These are phyloP conservation scores for Arnoldichthys spilopterus DNA, from an alignment of 2,797 vertebrate genomes.

Conservation along the genomic window DNA sequence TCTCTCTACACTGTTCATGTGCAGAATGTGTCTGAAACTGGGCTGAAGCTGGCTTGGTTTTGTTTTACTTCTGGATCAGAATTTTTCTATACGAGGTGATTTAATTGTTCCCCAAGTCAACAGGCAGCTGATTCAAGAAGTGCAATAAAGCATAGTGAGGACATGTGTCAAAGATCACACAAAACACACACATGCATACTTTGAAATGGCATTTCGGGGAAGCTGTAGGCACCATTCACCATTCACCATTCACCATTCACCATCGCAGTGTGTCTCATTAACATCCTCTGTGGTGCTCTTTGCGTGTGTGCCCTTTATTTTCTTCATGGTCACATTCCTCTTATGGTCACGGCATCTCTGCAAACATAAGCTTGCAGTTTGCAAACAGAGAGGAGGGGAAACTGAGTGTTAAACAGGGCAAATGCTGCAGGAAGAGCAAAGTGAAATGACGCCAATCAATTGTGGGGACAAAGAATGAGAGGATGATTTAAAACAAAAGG, in stretches of 20 bases:
- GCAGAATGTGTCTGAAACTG: not conserved
- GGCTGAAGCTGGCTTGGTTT: not conserved
- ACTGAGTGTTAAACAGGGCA: slow-evolving; percentile 14
- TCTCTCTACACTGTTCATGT: not conserved
- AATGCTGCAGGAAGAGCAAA: slow-evolving; percentile 14
- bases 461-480: not conserved
- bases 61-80: not conserved
- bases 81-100: not conserved
- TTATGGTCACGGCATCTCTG: not conserved
- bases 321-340: slow-evolving; percentile 30
- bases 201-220: slow-evolving; percentile 14
- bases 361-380: not conserved
- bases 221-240: slow-evolving; percentile 1
- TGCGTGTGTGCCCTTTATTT: slow-evolving; percentile 50
- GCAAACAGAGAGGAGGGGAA: slow-evolving; percentile 20
- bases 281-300: slow-evolving; percentile 7
- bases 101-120: not conserved
- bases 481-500: slow-evolving; percentile 16
- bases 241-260: no score
- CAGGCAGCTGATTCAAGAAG: not conserved
- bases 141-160: not conserved
- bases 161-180: not conserved
- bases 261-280: slow-evolving; percentile 14
- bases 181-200: slow-evolving; percentile 2
- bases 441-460: no score